phyloP scores from a whole-genome alignment of 2,113 vertebrate genomes.

The Holacanthus passer region DNA sequence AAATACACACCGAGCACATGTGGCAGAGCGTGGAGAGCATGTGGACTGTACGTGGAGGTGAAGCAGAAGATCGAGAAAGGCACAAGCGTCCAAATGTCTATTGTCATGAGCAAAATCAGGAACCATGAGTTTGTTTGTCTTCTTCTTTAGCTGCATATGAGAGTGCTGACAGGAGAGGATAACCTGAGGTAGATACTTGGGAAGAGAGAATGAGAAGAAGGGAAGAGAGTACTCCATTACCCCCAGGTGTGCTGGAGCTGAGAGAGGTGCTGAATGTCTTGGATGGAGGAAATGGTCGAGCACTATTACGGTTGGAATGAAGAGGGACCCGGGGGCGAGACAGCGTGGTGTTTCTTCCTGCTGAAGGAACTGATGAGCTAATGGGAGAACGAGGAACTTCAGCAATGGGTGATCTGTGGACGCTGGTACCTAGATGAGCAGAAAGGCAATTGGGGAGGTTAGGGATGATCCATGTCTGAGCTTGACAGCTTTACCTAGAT shows the following conservation, averaged over 20 bases:
- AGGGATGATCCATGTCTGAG: slow-evolving; percentile 28
- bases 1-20: slow-evolving; percentile 63
- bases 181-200: slow-evolving; percentile 35
- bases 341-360: slow-evolving; percentile 61
- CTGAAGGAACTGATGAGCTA: slow-evolving; percentile 66
- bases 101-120: slow-evolving; percentile 12
- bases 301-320: slow-evolving; percentile 55
- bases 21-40: slow-evolving; percentile 48
- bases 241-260: slow-evolving; percentile 69
- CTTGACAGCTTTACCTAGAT: slow-evolving; percentile 55
- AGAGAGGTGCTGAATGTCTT: slow-evolving; percentile 69
- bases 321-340: slow-evolving; percentile 47
- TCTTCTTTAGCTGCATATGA: slow-evolving; percentile 25
- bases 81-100: slow-evolving; percentile 28
- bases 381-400: slow-evolving; percentile 68
- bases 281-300: slow-evolving; percentile 61
- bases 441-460: slow-evolving; percentile 62
- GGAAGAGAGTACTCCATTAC: slow-evolving; percentile 71
- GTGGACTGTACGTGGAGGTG: slow-evolving; percentile 19
- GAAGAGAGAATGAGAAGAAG: slow-evolving; percentile 23
- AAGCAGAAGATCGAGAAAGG: slow-evolving; percentile 16
- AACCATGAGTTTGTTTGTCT: slow-evolving; percentile 34
- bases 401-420: slow-evolving; percentile 42
- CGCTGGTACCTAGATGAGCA: slow-evolving; percentile 76
- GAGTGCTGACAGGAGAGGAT: slow-evolving; percentile 41